Evolutionary conservation across 2,113 vertebrate genomes (phyloP), one percentile per base, ranked within the genome.

Genomic region (Anarrhichthys ocellatus): DNA sequence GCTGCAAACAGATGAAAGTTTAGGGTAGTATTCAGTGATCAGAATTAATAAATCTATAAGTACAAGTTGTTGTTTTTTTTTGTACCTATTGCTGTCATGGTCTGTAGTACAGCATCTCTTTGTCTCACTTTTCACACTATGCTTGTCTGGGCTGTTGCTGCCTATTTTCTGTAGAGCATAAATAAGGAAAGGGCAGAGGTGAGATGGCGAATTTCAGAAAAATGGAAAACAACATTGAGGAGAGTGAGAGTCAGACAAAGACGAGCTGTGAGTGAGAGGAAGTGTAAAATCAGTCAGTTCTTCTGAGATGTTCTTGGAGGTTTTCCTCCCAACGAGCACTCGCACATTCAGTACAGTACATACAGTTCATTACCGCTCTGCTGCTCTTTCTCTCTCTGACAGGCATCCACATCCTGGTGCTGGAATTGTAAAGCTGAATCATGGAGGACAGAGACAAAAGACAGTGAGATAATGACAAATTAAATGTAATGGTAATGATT

Each of bases 211-310:
- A 0, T 69, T 70, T 61, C 10, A 48, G 52, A 24, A 59, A 81
- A 76, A 69, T 52, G 18, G 27, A 48, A 73, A 73, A 46, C 59
- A 62, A 78, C 38, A 78, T 17, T 65, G 73, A 70, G 74, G 46
- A 5, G 61, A 68, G 46, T 22, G 24, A 54, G 72, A 0, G 52
- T 62, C 50, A 40, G 34, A 56, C 65, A 59, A 66, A 70, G 73
- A 50, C 38, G 6, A 59, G 73, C 36, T 46, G 34, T 13, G 27
- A 36, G 50, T 32, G 42, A 63, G 34, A 29, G 74, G 15, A 58
- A 82, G 59, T 17, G 44, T 29, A 66, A 73, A 65, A 73, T 54
- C 38, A 40, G 63, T 32, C 66, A 1, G 36, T 64, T 7, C 20
- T 40, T 64, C 62, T 38, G 36, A 40, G 27, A 32, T 48, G 40